Evolutionary conservation across 2,797 vertebrate genomes (phyloP).

Genomic region (Meriones psammophilus): DNA sequence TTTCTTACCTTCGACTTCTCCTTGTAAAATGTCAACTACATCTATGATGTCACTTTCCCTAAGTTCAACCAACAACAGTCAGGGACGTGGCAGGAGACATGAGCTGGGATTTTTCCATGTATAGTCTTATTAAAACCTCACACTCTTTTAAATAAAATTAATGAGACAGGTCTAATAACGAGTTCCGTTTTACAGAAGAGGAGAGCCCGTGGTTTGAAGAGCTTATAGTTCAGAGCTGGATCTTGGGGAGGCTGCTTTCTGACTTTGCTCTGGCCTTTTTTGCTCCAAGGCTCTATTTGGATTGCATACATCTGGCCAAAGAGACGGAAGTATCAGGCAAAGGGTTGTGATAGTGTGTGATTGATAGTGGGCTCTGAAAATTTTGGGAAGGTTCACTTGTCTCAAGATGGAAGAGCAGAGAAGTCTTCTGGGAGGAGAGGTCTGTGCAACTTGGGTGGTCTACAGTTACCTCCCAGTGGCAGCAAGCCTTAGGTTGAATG

Average conservation of each 20-base stretch:
- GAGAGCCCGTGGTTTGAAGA: background rate
- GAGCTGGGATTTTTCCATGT: background rate
- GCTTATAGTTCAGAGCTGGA: background rate
- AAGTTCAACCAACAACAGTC: background rate
- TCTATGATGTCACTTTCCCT: background rate
- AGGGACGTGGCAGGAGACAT: fast-evolving
- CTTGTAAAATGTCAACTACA: background rate
- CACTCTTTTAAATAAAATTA: background rate
- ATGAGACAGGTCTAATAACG: background rate
- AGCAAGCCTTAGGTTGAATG: background rate
- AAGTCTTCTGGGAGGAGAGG: background rate
- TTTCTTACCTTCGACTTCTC: background rate
- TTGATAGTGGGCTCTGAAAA: too few species aligned
- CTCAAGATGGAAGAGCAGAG: background rate
- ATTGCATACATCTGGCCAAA: background rate
- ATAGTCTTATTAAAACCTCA: background rate
- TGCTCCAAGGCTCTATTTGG: background rate
- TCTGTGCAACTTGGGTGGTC: background rate
- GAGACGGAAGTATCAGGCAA: background rate
- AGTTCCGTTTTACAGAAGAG: background rate
- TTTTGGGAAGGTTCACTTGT: background rate
- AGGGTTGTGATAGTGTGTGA: too few species aligned
- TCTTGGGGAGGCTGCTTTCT: background rate
- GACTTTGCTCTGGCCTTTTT: background rate
- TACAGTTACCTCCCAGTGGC: background rate